phyloP scores from a whole-genome alignment of 2,888 invertebrate species.

The Hyles lineata region DNA sequence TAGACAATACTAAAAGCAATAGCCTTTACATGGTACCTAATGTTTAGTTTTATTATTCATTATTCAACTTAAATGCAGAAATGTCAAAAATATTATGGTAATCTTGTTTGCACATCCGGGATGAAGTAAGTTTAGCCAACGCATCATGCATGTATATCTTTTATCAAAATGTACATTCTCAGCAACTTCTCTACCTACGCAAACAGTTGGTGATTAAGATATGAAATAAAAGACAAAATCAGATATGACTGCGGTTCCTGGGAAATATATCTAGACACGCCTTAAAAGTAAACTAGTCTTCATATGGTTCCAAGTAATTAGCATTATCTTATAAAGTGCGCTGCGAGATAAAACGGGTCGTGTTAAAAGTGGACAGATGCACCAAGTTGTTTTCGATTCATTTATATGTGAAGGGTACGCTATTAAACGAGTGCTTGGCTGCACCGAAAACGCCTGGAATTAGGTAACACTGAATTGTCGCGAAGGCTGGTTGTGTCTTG shows the following conservation, averaged over 20 bases:
- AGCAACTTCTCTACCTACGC: constrained; percentile 18
- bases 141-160: constrained; percentile 14
- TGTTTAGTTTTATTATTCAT: too few relatives aligned
- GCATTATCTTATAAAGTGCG: background rate
- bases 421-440: background rate
- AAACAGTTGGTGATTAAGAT: constrained; percentile 12
- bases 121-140: constrained; percentile 6
- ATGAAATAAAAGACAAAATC: constrained; percentile 17
- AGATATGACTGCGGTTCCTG: constrained; percentile 10
- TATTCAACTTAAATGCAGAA: background rate
- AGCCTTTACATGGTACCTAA: too few relatives aligned
- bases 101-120: background rate
- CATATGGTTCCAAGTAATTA: background rate
- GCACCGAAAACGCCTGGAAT: background rate
- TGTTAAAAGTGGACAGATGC: background rate
- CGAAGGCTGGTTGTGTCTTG: constrained; percentile 30
- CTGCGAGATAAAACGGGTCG: background rate
- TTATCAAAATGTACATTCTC: constrained; percentile 17
- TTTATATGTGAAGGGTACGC: background rate
- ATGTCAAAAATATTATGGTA: background rate
- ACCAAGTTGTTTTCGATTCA: background rate
- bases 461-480: constrained; percentile 10
- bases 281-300: constrained; percentile 19
- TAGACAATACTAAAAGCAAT: background rate
- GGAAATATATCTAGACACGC: constrained; percentile 18